phyloP scores from a whole-genome alignment of 2,888 invertebrate genomes.

The Agrilus cyanescens region DNA sequence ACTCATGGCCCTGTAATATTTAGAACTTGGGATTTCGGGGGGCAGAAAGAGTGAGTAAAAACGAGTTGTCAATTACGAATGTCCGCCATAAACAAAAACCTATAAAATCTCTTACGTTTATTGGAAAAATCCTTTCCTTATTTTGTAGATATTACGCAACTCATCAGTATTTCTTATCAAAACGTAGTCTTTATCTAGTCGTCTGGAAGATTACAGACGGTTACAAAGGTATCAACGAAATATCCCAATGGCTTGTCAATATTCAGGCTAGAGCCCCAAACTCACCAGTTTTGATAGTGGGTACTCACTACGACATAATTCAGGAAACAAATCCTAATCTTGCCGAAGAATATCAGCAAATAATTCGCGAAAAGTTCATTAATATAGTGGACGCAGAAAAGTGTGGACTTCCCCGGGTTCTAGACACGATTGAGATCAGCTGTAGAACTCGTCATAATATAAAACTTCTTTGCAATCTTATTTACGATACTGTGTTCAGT shows the following conservation, averaged over 20 bases:
- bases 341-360: conserved; percentile 76
- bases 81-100: no score
- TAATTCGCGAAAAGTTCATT: conserved; percentile 79
- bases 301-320: conserved; percentile 88
- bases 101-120: no score
- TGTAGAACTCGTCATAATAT: conserved; percentile 84
- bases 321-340: conserved; percentile 45
- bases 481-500: conserved; percentile 89
- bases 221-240: conserved; percentile 75
- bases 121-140: not conserved
- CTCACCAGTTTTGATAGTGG: conserved; percentile 91
- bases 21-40: conserved; percentile 98
- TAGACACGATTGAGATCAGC: conserved; percentile 87
- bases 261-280: conserved; percentile 91
- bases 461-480: conserved; percentile 75
- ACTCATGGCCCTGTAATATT: conserved; percentile 77
- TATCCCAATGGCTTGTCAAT: conserved; percentile 92
- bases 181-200: conserved; percentile 87
- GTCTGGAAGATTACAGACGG: conserved; percentile 93
- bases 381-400: conserved; percentile 93
- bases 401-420: conserved; percentile 82
- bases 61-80: not conserved
- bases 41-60: conserved; percentile 71
- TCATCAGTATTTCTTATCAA: conserved; percentile 95
- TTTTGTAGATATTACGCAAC: conserved; percentile 78